These are phyloP conservation scores for Otus sunia DNA, from an alignment of 2,113 vertebrate species.

Conservation along the genomic window DNA sequence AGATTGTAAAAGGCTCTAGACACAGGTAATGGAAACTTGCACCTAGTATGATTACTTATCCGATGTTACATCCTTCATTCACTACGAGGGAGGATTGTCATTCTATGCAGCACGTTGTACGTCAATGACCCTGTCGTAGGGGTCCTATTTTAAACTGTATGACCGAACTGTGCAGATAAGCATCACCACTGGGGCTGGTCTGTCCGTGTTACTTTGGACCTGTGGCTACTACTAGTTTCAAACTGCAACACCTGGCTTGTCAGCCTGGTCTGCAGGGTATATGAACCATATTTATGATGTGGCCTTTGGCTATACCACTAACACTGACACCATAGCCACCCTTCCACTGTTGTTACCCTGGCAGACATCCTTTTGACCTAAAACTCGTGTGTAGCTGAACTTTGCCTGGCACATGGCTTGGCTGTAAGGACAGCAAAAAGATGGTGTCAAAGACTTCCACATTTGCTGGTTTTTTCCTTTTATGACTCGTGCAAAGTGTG, in stretches of 20 bases:
- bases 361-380: background rate
- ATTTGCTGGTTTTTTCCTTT: background rate
- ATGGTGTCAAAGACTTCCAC: background rate
- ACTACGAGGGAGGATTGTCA: rapidly evolving
- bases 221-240: background rate
- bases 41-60: background rate
- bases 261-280: background rate
- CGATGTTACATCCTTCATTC: rapidly evolving
- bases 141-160: rapidly evolving
- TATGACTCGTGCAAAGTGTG: rapidly evolving
- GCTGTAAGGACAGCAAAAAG: background rate
- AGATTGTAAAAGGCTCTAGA: background rate
- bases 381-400: rapidly evolving
- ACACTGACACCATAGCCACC: background rate
- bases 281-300: background rate
- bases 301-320: background rate
- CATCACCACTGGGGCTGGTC: rapidly evolving
- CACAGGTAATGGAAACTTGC: background rate
- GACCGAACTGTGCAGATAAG: rapidly evolving
- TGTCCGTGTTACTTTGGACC: rapidly evolving
- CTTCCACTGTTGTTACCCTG: background rate
- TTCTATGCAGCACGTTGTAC: rapidly evolving
- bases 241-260: rapidly evolving
- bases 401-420: background rate
- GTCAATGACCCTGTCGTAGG: background rate